Conservation (phyloP, 2,797 vertebrate genomes). For the Falco novaeseelandiae region DNA sequence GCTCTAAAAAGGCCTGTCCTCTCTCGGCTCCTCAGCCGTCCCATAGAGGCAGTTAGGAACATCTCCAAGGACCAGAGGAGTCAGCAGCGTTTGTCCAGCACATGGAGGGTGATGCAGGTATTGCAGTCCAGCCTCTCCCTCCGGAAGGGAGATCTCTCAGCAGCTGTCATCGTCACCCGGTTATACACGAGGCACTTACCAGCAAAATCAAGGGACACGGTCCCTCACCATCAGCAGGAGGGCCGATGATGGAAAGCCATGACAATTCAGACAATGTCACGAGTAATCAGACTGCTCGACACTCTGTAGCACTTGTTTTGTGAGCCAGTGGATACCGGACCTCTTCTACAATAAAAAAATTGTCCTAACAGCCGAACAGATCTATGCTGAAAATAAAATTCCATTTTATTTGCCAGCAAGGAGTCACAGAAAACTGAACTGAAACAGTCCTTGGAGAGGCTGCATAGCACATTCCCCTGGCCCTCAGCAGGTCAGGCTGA, state of each 20-base stretch:
- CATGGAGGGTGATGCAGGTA: neutral
- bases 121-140: neutral
- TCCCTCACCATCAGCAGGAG: neutral
- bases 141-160: neutral
- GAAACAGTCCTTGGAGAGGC: neutral
- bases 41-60: neutral
- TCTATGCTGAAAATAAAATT: neutral
- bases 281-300: neutral
- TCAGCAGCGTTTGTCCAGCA: neutral
- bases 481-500: neutral
- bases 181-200: neutral
- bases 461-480: accelerated
- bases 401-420: neutral
- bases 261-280: neutral
- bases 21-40: neutral
- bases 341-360: neutral
- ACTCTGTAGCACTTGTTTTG: neutral
- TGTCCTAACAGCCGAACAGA: neutral
- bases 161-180: neutral
- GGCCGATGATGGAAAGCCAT: neutral
- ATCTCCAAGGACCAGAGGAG: neutral
- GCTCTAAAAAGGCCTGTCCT: neutral
- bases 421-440: neutral
- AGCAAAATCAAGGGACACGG: accelerated
- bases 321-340: neutral